Evolutionary conservation across 2,113 vertebrate species (phyloP).

Genomic region (Entosphenus tridentatus): DNA sequence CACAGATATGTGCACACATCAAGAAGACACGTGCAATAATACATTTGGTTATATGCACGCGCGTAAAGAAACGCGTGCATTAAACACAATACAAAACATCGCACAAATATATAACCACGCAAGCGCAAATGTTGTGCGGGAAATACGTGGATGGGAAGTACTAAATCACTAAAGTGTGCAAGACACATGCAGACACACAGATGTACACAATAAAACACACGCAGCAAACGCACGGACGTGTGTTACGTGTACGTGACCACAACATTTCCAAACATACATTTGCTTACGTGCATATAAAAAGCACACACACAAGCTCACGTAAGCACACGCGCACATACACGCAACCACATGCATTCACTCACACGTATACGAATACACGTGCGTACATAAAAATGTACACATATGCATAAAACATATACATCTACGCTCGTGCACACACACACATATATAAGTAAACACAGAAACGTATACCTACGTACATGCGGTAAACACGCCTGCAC

Average conservation of each 20-base stretch:
- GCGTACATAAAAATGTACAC: background rate
- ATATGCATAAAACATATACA: background rate
- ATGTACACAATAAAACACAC: background rate
- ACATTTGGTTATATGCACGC: too few species aligned
- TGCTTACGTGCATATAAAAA: background rate
- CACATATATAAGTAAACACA: background rate
- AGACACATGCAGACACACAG: background rate
- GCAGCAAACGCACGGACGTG: background rate
- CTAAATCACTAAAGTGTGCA: too few species aligned
- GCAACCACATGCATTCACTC: background rate
- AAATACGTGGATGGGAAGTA: too few species aligned
- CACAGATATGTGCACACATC: too few species aligned
- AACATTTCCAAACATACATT: background rate
- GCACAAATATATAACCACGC: too few species aligned
- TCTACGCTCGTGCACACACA: background rate
- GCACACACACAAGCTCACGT: background rate
- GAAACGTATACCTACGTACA: background rate
- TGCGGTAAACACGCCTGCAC: conserved; percentile 1
- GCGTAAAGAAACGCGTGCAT: too few species aligned
- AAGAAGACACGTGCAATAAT: too few species aligned
- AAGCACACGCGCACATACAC: background rate
- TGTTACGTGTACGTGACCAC: background rate
- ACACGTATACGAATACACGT: background rate
- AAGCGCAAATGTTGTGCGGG: too few species aligned
- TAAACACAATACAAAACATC: too few species aligned